Evolutionary conservation across 2,888 invertebrate species (phyloP).

Genomic region (Myopa tessellatipennis): DNA sequence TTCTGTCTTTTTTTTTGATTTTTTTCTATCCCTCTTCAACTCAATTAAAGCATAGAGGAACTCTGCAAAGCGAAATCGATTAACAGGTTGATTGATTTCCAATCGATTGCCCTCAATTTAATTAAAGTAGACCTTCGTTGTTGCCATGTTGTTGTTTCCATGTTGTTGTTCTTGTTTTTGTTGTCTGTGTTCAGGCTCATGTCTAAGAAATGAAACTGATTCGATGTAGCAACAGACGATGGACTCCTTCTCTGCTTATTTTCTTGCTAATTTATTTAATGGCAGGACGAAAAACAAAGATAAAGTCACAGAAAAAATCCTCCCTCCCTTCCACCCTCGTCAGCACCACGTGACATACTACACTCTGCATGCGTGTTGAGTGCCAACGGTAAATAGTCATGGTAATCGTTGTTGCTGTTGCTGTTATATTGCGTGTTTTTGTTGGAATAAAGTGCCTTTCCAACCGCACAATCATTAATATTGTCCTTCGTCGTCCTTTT

Average conservation of each 20-base stretch:
- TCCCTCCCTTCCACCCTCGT: background rate
- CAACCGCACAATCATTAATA: conserved; percentile 17
- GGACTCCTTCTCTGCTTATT: conserved; percentile 4
- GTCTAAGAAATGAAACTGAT: background rate
- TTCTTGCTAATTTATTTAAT: conserved; percentile 3
- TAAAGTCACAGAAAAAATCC: background rate
- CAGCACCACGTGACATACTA: background rate
- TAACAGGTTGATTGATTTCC: too few species aligned
- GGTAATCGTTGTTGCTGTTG: background rate
- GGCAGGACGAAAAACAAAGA: background rate
- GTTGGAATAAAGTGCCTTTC: background rate
- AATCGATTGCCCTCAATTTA: background rate
- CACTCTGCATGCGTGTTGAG: background rate
- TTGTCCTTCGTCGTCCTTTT: conserved; percentile 21
- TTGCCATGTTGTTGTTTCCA: too few species aligned
- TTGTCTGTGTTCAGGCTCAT: background rate
- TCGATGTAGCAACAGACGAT: background rate
- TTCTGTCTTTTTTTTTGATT: background rate
- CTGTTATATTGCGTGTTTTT: background rate
- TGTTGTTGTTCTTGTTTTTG: background rate
- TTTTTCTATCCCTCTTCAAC: too few species aligned
- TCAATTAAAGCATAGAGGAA: too few species aligned
- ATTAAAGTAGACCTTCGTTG: background rate
- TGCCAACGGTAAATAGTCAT: background rate
- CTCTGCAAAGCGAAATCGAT: too few species aligned